Conservation (phyloP, 2,797 vertebrate genomes). For the Chiroxiphia lanceolata region DNA sequence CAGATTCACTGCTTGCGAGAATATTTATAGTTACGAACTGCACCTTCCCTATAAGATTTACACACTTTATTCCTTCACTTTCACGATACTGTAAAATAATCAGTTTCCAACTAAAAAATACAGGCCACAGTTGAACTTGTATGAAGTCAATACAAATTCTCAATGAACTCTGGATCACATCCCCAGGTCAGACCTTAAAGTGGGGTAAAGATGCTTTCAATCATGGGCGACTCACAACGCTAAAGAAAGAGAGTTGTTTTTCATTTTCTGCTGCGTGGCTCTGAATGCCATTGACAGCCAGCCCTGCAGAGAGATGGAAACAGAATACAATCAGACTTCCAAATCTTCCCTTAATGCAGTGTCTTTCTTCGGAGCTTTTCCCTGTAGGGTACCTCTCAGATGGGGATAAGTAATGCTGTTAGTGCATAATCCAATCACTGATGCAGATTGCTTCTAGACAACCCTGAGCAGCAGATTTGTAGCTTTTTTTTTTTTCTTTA, state of each 20-base stretch:
- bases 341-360: conserved; percentile 61
- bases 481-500: neutral
- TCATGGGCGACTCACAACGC: neutral
- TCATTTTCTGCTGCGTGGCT: neutral
- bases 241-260: conserved; percentile 37
- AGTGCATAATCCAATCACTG: conserved; percentile 63
- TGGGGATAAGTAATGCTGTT: conserved; percentile 64
- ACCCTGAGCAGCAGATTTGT: neutral
- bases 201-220: conserved; percentile 17
- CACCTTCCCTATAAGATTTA: conserved; percentile 4
- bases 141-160: neutral
- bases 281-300: conserved; percentile 54
- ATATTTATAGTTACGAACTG: neutral
- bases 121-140: neutral
- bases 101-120: neutral
- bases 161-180: neutral
- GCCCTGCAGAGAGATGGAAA: conserved; percentile 56
- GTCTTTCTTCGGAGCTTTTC: conserved; percentile 61
- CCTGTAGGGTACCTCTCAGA: conserved; percentile 64
- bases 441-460: conserved; percentile 58
- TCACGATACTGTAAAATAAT: neutral
- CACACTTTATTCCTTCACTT: neutral
- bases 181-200: neutral
- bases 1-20: conserved; percentile 14
- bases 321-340: conserved; percentile 63